Conservation (phyloP, 2,888 invertebrate genomes). For the Subacronicta megacephala region DNA sequence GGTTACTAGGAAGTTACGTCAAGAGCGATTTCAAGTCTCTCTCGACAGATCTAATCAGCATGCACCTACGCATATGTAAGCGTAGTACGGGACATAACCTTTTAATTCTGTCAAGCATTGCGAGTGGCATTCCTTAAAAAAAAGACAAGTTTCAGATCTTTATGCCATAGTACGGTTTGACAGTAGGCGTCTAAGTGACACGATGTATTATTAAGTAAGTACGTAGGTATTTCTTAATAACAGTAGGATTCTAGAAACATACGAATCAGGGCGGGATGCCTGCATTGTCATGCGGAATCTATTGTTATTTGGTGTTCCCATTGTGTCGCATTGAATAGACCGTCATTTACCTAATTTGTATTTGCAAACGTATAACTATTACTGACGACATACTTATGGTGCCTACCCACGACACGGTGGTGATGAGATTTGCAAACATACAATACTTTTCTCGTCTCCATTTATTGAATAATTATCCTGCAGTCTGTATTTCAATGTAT, state of each 20-base stretch:
- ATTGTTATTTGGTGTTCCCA: constrained; percentile 48
- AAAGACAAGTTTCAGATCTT: not conserved
- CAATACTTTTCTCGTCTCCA: not conserved
- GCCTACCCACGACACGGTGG: not conserved
- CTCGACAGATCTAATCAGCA: no score
- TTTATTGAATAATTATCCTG: constrained; percentile 13
- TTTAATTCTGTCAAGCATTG: no score
- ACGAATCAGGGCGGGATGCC: constrained; percentile 33
- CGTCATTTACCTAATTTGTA: constrained; percentile 49
- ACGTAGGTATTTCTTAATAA: constrained; percentile 21
- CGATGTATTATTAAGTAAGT: constrained; percentile 12
- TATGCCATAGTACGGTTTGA: constrained; percentile 6
- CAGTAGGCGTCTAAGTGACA: constrained; percentile 13
- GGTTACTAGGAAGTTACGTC: no score
- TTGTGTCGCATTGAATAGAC: constrained; percentile 47
- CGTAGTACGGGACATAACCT: no score
- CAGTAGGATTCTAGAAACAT: constrained; percentile 26
- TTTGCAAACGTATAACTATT: constrained; percentile 21
- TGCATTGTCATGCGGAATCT: constrained; percentile 43
- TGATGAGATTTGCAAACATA: constrained; percentile 16
- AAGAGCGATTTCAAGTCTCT: no score
- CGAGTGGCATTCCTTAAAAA: not conserved
- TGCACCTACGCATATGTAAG: no score
- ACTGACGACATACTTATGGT: constrained; percentile 14
- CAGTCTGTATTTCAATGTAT: not conserved